These are phyloP conservation scores for Thalassarche chlororhynchos DNA, from an alignment of 2,113 vertebrate species.

Conservation along the genomic window DNA sequence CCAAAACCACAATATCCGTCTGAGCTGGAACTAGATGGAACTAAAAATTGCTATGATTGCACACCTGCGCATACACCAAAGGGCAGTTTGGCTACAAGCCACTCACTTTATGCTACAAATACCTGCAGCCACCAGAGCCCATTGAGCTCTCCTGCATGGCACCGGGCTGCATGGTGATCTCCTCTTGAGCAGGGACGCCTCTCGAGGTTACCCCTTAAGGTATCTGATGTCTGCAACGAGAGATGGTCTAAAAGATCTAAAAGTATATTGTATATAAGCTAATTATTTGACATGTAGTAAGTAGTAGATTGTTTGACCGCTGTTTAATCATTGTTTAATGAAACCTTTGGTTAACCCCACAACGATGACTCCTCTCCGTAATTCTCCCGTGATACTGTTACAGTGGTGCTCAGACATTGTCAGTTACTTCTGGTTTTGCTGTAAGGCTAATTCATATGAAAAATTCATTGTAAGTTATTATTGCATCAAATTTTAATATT, in stretches of 20 bases:
- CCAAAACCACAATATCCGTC: neutral
- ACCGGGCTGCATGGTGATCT: neutral
- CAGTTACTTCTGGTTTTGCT: neutral
- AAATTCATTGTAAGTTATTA: neutral
- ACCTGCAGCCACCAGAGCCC: neutral
- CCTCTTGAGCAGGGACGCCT: accelerated
- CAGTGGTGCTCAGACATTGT: neutral
- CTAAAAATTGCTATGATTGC: neutral
- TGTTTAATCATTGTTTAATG: neutral
- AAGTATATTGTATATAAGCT: neutral
- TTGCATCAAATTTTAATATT: neutral
- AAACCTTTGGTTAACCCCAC: neutral
- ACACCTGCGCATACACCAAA: neutral
- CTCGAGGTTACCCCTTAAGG: neutral
- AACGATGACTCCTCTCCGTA: neutral
- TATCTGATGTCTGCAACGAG: neutral
- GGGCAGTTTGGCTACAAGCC: neutral
- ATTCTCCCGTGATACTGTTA: neutral
- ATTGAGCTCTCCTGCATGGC: neutral
- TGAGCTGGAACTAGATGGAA: neutral
- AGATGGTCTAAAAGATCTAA: neutral
- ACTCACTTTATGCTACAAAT: neutral
- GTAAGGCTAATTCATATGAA: neutral
- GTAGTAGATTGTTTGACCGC: neutral
- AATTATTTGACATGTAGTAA: neutral